Base-by-base conservation (phyloP, 2,888 invertebrate genomes). In the Raillietiella orientalis region DNA sequence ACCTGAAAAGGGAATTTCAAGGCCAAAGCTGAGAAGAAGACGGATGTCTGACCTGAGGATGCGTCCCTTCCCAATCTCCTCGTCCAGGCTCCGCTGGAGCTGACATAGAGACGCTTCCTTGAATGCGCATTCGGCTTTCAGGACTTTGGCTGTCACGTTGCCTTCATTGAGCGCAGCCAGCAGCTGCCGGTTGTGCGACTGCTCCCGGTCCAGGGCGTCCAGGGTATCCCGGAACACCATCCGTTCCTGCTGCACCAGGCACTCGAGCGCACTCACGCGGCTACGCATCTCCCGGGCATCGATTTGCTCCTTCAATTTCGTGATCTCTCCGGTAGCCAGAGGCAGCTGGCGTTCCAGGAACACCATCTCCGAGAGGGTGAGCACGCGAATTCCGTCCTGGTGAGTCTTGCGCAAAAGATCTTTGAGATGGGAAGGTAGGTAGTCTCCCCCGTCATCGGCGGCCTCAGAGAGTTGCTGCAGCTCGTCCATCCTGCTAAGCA, bases 201-300 rank as follows among this genome's bases (percentile, higher is more conserved):
- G 37, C 33, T 44, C 44, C 9, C 34, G 25, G 11, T 41, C 42
- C 9, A 44, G 35, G 26, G 39, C 39, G 4, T 36, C 34, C 9
- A 37, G 32, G 13, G 45, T 31, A 31, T 44, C 45, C 16, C 42
- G 42, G 22, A 37, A 35, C 4, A 44, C 30, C 5, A 41, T 37
- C 30, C 37, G 36, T 34, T 45, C 44, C 30, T 44, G 43, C 31
- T 41, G 40, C 8, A 43, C 32, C 25, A 40, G 41, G 31, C 39
- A 41, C 33, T 45, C 43, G 28, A 41, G 31, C 14, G 42, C 31
- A 33, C 43, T 40, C 15, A 42, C 44, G 44, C 38, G n/a, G n/a
- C n/a, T n/a, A n/a, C n/a, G n/a, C 19, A 19, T 8, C 3, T 31
- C 28, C 24, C 33, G 33, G 24, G 37, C 24, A 16, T 8, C n/a